Conservation (phyloP, 1,140 invertebrate genomes). For the Hormaphis cornu region DNA sequence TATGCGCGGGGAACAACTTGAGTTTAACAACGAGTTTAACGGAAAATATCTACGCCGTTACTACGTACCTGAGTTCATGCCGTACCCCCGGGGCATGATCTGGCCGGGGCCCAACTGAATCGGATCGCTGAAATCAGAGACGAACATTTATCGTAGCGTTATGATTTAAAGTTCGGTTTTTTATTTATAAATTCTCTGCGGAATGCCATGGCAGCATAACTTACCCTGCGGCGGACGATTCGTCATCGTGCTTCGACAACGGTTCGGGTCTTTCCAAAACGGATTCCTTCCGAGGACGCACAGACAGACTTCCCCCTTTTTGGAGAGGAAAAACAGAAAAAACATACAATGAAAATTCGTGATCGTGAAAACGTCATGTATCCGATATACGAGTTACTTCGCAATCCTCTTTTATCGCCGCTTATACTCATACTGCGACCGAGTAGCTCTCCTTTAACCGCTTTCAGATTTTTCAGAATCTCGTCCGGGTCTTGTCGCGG, state of each 20-base stretch:
- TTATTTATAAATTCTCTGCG: no score
- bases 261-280: neutral
- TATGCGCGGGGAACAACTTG: constrained; percentile 7
- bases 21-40: no score
- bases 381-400: constrained; percentile 52
- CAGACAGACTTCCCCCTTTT: neutral
- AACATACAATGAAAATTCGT: neutral
- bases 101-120: constrained; percentile 61
- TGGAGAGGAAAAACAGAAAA: neutral
- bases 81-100: constrained; percentile 61
- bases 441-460: constrained; percentile 61
- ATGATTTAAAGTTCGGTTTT: neutral
- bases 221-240: neutral
- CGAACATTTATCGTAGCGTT: neutral
- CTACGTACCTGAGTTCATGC: constrained; percentile 44
- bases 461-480: constrained; percentile 65
- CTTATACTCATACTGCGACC: constrained; percentile 67
- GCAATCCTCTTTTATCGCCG: constrained; percentile 44
- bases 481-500: constrained; percentile 65
- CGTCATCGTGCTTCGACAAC: neutral
- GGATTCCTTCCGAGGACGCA: neutral
- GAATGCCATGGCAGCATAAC: no score
- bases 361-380: neutral
- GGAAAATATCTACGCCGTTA: neutral
- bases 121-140: neutral